phyloP scores from a whole-genome alignment of 1,140 invertebrate species.

The Uloborus diversus region DNA sequence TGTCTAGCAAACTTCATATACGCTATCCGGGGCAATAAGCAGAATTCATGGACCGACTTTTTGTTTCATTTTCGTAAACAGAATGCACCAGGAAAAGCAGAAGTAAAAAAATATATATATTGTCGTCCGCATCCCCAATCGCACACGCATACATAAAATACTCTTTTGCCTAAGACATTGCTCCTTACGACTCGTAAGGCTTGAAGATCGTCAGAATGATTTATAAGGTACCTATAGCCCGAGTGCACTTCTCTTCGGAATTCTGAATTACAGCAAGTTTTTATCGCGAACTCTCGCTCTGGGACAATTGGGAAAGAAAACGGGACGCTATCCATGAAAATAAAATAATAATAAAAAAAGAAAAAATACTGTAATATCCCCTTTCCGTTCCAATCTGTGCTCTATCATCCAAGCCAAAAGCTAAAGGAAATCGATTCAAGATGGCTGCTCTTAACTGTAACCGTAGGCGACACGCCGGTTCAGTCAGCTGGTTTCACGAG shows the following conservation, averaged over 20 bases:
- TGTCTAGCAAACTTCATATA: too few species aligned
- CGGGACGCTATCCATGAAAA: neutral
- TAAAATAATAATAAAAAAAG: neutral
- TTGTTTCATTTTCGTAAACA: too few species aligned
- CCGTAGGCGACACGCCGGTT: constrained; percentile 8
- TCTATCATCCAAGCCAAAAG: constrained; percentile 31
- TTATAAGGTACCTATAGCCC: too few species aligned
- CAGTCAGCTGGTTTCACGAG: constrained; percentile 9
- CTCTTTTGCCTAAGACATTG: too few species aligned
- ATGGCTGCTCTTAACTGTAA: constrained; percentile 42
- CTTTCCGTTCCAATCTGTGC: constrained; percentile 34
- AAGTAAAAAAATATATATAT: too few species aligned
- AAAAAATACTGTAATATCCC: constrained; percentile 10
- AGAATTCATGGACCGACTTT: too few species aligned
- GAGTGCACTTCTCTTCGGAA: neutral
- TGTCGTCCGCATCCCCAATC: too few species aligned
- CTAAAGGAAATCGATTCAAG: constrained; percentile 42
- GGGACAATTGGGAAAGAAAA: neutral
- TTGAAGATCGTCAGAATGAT: too few species aligned
- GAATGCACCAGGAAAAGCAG: too few species aligned
- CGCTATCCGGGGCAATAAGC: too few species aligned
- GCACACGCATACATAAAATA: too few species aligned
- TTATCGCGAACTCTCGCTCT: neutral
- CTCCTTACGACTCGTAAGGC: too few species aligned
- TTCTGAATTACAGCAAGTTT: neutral